phyloP scores from a whole-genome alignment of 2,888 invertebrate species.

The Augochlorella aurata region DNA sequence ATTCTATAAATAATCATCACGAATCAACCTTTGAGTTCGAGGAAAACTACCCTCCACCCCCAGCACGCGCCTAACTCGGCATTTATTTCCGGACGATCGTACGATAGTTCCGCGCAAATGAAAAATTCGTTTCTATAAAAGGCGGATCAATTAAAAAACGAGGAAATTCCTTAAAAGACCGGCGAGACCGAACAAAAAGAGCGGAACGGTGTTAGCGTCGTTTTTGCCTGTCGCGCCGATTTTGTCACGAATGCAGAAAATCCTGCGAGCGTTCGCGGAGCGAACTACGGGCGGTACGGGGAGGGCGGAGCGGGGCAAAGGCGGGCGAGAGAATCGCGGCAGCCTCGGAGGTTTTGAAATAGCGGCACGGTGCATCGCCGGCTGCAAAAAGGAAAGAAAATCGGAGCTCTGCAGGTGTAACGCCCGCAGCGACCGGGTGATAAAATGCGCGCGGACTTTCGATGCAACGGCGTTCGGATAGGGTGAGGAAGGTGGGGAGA shows the following conservation, averaged over 20 bases:
- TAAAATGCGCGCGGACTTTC: conserved; percentile 70
- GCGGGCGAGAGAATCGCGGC: conserved; percentile 8
- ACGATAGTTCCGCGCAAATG: too few relatives aligned
- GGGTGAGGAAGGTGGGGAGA: conserved; percentile 1
- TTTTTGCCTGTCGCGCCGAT: not conserved
- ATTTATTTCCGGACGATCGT: too few relatives aligned
- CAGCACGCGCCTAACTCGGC: too few relatives aligned
- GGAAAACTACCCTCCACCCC: too few relatives aligned
- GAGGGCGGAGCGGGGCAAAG: too few relatives aligned
- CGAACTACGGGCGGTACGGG: not conserved
- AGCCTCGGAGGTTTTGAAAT: conserved; percentile 25
- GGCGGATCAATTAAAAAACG: too few relatives aligned
- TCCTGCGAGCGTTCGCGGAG: not conserved
- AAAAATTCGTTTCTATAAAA: too few relatives aligned
- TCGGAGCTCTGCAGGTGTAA: conserved; percentile 73
- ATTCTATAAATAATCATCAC: too few relatives aligned
- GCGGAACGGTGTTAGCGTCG: not conserved
- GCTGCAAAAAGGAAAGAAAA: conserved; percentile 55
- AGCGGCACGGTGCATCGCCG: conserved; percentile 46
- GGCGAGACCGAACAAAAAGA: not conserved
- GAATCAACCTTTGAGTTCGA: too few relatives aligned
- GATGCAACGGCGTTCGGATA: conserved; percentile 37
- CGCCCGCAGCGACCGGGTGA: conserved; percentile 74
- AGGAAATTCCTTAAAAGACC: too few relatives aligned
- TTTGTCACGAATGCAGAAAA: conserved; percentile 11